Conservation (phyloP, 1,140 invertebrate species). For the Drosophila persimilis region DNA sequence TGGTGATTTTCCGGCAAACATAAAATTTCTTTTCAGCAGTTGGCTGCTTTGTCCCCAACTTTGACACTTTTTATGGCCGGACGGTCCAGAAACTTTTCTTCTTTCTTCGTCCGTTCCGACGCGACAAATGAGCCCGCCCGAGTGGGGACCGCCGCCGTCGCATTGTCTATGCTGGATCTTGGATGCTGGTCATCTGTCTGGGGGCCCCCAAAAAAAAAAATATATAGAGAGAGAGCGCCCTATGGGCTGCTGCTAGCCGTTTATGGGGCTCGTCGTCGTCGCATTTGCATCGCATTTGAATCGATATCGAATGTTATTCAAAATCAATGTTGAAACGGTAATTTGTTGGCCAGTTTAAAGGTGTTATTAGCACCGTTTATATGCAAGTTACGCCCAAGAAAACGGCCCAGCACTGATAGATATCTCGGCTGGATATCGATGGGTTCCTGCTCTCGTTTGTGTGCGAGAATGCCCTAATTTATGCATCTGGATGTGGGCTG, state of each 20-base stretch:
- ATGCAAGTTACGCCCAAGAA: constrained; percentile 69
- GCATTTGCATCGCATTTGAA: constrained; percentile 73
- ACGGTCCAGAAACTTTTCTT: constrained; percentile 51
- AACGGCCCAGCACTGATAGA: constrained; percentile 47
- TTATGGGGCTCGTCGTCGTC: constrained; percentile 5
- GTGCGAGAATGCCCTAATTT: constrained; percentile 58
- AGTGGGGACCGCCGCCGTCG: constrained; percentile 71
- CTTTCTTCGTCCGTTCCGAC: constrained; percentile 20
- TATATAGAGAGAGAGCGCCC: neutral
- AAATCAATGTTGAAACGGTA: constrained; percentile 68
- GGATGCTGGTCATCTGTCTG: constrained; percentile 77
- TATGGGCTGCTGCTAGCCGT: constrained; percentile 13
- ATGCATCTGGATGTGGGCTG: constrained; percentile 67
- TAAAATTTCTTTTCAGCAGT: constrained; percentile 71
- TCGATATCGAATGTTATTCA: constrained; percentile 51
- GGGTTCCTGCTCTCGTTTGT: constrained; percentile 29
- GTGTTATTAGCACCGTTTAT: constrained; percentile 80
- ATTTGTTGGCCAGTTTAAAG: constrained; percentile 79
- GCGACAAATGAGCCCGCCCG: constrained; percentile 78
- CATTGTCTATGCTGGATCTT: constrained; percentile 69
- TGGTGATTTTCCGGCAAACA: constrained; percentile 46
- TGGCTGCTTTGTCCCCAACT: constrained; percentile 41
- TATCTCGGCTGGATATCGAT: constrained; percentile 39
- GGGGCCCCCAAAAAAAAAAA: neutral
- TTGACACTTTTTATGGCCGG: constrained; percentile 71